These are phyloP conservation scores for Bubalus kerabau DNA, from an alignment of 2,113 vertebrate species.

Conservation along the genomic window DNA sequence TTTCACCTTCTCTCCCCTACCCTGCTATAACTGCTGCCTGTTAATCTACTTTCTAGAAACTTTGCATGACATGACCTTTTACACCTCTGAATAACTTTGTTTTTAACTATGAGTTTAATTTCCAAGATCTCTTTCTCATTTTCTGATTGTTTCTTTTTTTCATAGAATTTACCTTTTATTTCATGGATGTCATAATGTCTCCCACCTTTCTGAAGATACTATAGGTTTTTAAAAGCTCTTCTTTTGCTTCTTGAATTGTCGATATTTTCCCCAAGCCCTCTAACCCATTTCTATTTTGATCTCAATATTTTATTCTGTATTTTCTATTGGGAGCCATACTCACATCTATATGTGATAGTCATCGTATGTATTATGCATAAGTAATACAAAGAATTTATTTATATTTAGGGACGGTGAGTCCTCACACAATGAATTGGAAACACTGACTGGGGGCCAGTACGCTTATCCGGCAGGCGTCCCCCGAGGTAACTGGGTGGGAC, in stretches of 20 bases:
- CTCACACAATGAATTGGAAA: background rate
- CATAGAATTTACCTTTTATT: background rate
- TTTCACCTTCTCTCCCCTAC: background rate
- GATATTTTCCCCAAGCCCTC: background rate
- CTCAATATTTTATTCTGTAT: background rate
- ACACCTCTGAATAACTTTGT: background rate
- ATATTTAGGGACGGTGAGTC: background rate
- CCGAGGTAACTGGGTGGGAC: background rate
- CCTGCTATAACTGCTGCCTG: background rate
- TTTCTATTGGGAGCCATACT: background rate
- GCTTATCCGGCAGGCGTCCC: background rate
- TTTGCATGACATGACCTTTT: background rate
- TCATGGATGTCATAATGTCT: background rate
- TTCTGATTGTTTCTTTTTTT: background rate
- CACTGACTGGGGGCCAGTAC: rapidly evolving
- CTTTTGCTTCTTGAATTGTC: background rate
- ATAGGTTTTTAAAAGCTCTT: background rate
- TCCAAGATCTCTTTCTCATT: background rate
- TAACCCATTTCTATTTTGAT: background rate
- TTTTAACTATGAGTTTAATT: background rate
- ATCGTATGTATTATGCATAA: background rate
- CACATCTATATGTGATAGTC: background rate
- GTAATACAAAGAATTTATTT: background rate
- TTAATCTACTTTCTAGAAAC: background rate
- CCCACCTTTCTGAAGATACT: background rate